Base-by-base conservation (phyloP, 2,113 vertebrate genomes). In the Coptodon rendalli region DNA sequence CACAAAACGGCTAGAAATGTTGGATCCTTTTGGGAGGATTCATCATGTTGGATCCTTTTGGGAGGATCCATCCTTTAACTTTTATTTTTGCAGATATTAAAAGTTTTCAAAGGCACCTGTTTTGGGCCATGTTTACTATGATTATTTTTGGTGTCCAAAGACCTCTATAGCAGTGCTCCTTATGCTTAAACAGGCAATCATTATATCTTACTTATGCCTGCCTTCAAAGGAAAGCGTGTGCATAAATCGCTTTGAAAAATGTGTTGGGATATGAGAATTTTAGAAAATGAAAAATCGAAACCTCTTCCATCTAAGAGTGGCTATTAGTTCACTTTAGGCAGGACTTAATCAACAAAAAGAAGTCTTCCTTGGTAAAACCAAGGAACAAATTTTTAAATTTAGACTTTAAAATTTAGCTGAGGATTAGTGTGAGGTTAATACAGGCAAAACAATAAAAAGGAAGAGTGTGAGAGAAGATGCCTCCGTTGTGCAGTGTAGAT, bases 361-460 rank as follows among this genome's bases (percentile, higher is more conserved):
- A 93, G 45, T 86, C 66, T 87, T 91, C 63, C 86, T 56, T 36
- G 76, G 31, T 82, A 48, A 83, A 87, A 88, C 91, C 57, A 45
- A 57, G 63, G 63, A 63, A 73, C 7, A 3, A 50, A 80, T 63
- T 56, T 56, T 56, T 56, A 56, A 56, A 56, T 56, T 56, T 56
- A 27, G 82, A 87, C 82, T 88, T 87, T 73, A 86, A 76, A 88
- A 87, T 91, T 57, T 86, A 81, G 85, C 63, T 31, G 54, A 73
- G 89, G 92, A 92, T 94, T 93, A 90, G 56, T 83, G 52, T 17
- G 52, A 82, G 86, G 84, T 94, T 91, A 91, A 88, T 80, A 52
- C 78, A 82, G 79, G 56, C 79, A 24, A 66, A 63, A 81, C 63
- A 87, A 89, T 71, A 59, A 81, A 59, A 59, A 24, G 84, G 76